Base-by-base conservation (phyloP, 2,113 vertebrate species). In the Aptenodytes patagonicus region DNA sequence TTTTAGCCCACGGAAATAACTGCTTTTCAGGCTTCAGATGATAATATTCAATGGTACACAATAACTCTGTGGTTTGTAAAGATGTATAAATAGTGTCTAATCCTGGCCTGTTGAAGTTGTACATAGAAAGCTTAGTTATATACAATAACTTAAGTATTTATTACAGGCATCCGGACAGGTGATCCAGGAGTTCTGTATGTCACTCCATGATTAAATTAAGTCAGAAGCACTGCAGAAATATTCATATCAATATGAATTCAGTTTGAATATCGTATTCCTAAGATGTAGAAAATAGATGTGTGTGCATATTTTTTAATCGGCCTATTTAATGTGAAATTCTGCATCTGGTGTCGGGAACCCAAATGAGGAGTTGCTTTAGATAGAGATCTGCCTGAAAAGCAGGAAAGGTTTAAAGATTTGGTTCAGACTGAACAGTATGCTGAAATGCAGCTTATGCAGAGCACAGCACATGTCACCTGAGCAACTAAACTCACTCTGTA, bases 301-400 rank as follows among this genome's bases (percentile, higher is more conserved):
- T 13, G 3, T 58, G 19, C 2, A 14, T 62, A 20, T 18, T 36
- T 95, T 89, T 82, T 29, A 57, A 38, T 51, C 3, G 12, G 18
- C 32, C 20, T 36, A 7, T 54, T 58, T 54, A 62, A 78, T 32
- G 36, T 89, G 55, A 71, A 52, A 75, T 66, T 54, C 54, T 72
- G 17, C 31, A 47, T 44, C 24, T 40, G 28, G 20, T 40, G 15
- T 71, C 2, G 4, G 5, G 2, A 49, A 46, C 0, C 1, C 12
- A n/a, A 42, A 40, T 58, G 10, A 44, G 15, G 34, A 85, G 34
- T 11, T 87, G 21, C 28, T 83, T 83, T 64, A 31, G 32, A 55
- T 1, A 42, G 76, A 86, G 13, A 6, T n/a, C 49, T 79, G 13
- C 32, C 22, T 75, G 51, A 61, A 82, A 55, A 55, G 36, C 54